These are phyloP conservation scores for Drosophila pseudotalamancana DNA, from an alignment of 2,888 invertebrate species.

Conservation along the genomic window DNA sequence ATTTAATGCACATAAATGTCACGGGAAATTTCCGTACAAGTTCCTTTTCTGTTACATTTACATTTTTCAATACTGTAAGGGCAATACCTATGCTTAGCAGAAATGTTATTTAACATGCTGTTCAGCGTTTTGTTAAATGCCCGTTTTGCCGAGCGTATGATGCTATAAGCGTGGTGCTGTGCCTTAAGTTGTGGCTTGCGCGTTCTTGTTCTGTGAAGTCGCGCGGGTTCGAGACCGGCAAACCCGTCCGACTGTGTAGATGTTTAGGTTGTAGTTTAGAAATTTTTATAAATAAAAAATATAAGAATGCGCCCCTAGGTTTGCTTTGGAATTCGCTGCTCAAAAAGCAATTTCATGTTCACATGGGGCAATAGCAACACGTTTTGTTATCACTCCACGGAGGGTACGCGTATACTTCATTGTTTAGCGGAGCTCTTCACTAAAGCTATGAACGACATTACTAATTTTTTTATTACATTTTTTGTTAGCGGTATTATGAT, in stretches of 20 bases:
- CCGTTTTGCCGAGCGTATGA: accelerated
- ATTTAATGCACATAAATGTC: neutral
- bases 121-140: slow-evolving; percentile 6
- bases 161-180: slow-evolving; percentile 21
- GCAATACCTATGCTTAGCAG: neutral
- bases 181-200: slow-evolving; percentile 16
- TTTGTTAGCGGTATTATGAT: too few relatives aligned
- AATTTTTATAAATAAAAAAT: neutral
- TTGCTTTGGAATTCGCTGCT: slow-evolving; percentile 64
- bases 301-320: slow-evolving; percentile 44
- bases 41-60: neutral
- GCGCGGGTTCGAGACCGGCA: slow-evolving; percentile 26
- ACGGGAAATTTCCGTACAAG: neutral
- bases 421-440: slow-evolving; percentile 37
- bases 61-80: slow-evolving; percentile 2
- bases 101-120: slow-evolving; percentile 11
- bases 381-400: slow-evolving; percentile 76
- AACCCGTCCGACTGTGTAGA: neutral
- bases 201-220: accelerated
- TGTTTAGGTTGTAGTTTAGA: neutral
- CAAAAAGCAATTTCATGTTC: slow-evolving; percentile 66
- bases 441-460: slow-evolving; percentile 29
- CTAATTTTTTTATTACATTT: neutral
- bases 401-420: slow-evolving; percentile 35
- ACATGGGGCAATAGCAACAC: slow-evolving; percentile 70